Percentiles rank a stretch among this genome's conserved stretches.
Evolutionary conservation across 2,888 invertebrate species (phyloP).

Genomic region (Heliconius sara): DNA sequence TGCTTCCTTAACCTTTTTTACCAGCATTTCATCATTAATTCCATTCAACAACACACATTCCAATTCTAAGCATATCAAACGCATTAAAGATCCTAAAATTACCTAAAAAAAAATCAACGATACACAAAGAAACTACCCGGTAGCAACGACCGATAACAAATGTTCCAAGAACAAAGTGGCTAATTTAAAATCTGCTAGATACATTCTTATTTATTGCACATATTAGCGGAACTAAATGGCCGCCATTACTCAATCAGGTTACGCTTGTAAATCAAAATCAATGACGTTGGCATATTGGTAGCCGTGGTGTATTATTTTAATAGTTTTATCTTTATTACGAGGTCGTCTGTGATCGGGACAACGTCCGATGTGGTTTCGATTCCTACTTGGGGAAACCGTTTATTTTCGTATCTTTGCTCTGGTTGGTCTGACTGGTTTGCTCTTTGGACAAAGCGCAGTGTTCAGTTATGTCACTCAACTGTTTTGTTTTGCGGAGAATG

Average conservation of each 20-base stretch:
- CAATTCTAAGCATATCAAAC: no score
- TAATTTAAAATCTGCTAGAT: constrained; percentile 22
- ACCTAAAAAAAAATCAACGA: no score
- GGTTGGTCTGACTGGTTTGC: no score
- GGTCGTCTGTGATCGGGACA: not conserved
- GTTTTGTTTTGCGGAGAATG: no score
- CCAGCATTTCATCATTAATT: not conserved
- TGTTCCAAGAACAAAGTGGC: not conserved
- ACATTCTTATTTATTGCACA: constrained; percentile 24
- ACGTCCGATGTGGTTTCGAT: no score
- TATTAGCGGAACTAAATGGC: constrained; percentile 39
- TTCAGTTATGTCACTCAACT: no score
- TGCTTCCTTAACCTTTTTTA: not conserved
- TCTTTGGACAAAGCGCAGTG: no score
- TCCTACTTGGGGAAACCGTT: no score
- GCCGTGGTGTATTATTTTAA: constrained; percentile 21
- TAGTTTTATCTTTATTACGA: constrained; percentile 5
- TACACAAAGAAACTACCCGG: not conserved
- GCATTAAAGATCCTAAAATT: no score
- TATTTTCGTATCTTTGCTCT: no score
- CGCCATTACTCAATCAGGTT: constrained; percentile 35
- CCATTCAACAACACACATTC: not conserved
- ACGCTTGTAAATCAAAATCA: constrained; percentile 44
- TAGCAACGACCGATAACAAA: constrained; percentile 3
- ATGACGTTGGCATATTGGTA: constrained; percentile 42